phyloP scores from a whole-genome alignment of 2,888 invertebrate genomes.

The Hirtodrosophila histrioides region DNA sequence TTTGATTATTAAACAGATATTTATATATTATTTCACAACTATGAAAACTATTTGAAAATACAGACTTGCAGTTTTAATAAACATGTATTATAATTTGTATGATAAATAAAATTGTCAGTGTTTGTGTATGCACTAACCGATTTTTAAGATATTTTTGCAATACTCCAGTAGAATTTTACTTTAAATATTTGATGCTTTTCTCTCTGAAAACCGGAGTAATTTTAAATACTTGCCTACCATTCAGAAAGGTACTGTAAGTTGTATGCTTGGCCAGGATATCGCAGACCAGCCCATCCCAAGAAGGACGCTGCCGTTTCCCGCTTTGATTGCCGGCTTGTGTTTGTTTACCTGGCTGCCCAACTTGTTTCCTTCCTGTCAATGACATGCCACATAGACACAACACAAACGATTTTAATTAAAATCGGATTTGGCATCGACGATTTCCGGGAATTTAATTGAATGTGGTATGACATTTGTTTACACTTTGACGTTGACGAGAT shows the following conservation, averaged over 20 bases:
- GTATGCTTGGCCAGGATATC: constrained; percentile 1
- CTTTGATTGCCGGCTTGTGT: constrained; percentile 32
- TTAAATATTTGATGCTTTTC: too few relatives aligned
- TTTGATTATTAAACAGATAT: too few relatives aligned
- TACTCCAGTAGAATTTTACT: too few relatives aligned
- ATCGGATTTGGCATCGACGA: constrained; percentile 78
- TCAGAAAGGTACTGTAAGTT: constrained; percentile 28
- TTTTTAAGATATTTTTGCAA: too few relatives aligned
- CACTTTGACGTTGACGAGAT: constrained; percentile 41
- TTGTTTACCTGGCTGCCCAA: constrained; percentile 54
- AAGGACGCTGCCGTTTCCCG: constrained; percentile 7
- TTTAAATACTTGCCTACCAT: not conserved
- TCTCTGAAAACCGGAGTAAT: too few relatives aligned
- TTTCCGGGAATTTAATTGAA: constrained; percentile 76
- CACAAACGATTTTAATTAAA: constrained; percentile 75
- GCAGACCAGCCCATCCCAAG: not conserved
- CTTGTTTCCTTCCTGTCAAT: constrained; percentile 67
- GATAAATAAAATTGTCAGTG: too few relatives aligned
- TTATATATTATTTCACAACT: too few relatives aligned
- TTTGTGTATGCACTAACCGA: too few relatives aligned
- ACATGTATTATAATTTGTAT: too few relatives aligned
- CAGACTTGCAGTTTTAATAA: too few relatives aligned
- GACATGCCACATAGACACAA: constrained; percentile 55
- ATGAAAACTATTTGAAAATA: too few relatives aligned
- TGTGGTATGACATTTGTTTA: constrained; percentile 70